Evolutionary conservation across 2,888 invertebrate species (phyloP), one percentile per base, ranked within the genome.

Genomic region (Strigamia transsilvanica): DNA sequence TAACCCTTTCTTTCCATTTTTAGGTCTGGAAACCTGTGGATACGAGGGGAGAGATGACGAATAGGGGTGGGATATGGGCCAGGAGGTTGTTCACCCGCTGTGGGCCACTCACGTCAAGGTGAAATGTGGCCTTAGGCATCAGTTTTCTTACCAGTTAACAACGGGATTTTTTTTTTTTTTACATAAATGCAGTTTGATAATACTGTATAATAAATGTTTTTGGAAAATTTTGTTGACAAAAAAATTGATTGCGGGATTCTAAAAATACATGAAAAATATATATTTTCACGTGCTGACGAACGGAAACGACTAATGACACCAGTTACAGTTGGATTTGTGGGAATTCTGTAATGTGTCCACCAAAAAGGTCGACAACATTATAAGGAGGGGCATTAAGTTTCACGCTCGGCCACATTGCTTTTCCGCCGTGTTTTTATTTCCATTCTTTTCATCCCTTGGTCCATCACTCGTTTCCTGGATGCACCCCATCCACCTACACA

Each of bases 381-480:
- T 38, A 18, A 56, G 56, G 56, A 56, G 56, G 56, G 56, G 56
- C 56, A 56, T 56, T 56, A 56, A 56, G 56, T 56, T 56, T 56
- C 56, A 56, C 56, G 56, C 56, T 56, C 56, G 56, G 56, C 56
- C 56, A 56, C 56, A 18, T 56, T 15, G 56, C 56, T 56, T 38
- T 56, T 56, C 56, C 56, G 56, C 56, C 56, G 56, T 56, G n/a
- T 56, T 56, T 56, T 56, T 21, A 56, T 56, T 56, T 18, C 56
- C 56, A 56, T 56, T 56, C 15, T 56, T 56, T 56, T 21, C 56
- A 56, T 56, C 56, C 18, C 18, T 56, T 7, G 56, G 56, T 56
- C 56, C 56, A 56, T 56, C 56, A 56, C 56, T 56, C 56, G 56
- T 56, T 56, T 56, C 56, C 56, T 56, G 56, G 56, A 56, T 56